phyloP scores from a whole-genome alignment of 2,113 vertebrate genomes.

The Lepisosteus oculatus region DNA sequence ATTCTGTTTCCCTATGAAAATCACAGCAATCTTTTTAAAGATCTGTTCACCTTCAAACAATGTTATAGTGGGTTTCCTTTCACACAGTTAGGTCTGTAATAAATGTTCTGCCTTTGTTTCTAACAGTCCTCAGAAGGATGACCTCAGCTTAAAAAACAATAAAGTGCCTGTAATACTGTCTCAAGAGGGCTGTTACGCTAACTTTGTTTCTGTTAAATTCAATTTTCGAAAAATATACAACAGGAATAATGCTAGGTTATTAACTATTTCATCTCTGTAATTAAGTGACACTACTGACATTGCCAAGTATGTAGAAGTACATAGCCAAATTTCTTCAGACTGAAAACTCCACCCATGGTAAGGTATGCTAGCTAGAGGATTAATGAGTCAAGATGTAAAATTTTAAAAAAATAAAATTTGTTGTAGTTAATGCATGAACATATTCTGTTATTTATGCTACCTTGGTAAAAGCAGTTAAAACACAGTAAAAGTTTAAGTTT shows the following conservation, averaged over 20 bases:
- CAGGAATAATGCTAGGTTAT: conserved; percentile 74
- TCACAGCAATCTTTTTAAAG: conserved; percentile 58
- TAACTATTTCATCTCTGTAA: conserved; percentile 68
- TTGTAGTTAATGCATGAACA: too few species aligned
- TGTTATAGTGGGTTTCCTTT: conserved; percentile 94
- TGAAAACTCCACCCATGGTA: conserved; percentile 25
- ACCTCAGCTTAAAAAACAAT: conserved; percentile 98
- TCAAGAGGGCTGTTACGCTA: conserved; percentile 87
- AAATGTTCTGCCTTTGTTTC: conserved; percentile 95
- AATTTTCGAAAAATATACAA: conserved; percentile 71
- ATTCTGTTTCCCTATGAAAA: not conserved
- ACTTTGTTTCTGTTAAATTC: conserved; percentile 93
- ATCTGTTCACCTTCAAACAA: conserved; percentile 83
- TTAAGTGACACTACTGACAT: not conserved
- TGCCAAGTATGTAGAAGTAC: not conserved
- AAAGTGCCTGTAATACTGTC: conserved; percentile 91
- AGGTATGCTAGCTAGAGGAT: too few species aligned
- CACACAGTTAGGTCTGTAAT: conserved; percentile 92
- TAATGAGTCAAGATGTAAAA: not conserved
- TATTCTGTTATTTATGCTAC: too few species aligned
- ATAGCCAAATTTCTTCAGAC: conserved; percentile 65
- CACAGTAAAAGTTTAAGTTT: not conserved
- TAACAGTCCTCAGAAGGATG: conserved; percentile 88
- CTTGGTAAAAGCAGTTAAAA: too few species aligned
- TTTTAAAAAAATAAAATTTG: not conserved